Evolutionary conservation across 2,113 vertebrate species (phyloP).

Genomic region (Psittacula cyanocephala): DNA sequence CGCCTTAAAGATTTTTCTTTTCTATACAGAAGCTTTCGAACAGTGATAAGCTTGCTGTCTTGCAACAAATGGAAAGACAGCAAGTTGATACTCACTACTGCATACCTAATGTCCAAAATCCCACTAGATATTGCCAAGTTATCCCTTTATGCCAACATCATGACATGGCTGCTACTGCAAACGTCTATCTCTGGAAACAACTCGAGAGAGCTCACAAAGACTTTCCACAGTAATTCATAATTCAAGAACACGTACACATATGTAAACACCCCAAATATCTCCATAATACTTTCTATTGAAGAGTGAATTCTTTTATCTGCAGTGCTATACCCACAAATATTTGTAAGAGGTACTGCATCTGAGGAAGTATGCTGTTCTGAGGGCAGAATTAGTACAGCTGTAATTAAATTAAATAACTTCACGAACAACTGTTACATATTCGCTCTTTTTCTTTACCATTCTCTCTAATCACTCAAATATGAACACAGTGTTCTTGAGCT

Average conservation of each 20-base stretch:
- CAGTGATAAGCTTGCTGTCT: not conserved
- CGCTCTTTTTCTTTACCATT: not conserved
- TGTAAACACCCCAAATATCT: not conserved
- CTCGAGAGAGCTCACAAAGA: not conserved
- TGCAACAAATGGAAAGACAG: not conserved
- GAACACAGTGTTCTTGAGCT: not conserved
- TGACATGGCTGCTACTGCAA: not conserved
- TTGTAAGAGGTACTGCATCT: not conserved
- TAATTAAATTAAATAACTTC: not conserved
- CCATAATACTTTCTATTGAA: not conserved
- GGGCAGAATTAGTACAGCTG: not conserved
- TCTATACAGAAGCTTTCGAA: not conserved
- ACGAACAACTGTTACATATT: not conserved
- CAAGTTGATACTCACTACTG: not conserved
- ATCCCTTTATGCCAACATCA: rapidly evolving
- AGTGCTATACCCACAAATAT: not conserved
- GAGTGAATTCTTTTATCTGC: not conserved
- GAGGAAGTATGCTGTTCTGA: not conserved
- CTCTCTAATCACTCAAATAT: not conserved
- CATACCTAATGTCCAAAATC: not conserved
- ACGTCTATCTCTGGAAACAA: rapidly evolving
- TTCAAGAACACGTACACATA: not conserved
- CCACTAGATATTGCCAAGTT: not conserved
- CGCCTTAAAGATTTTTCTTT: not conserved
- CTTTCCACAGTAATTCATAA: not conserved